Conservation (phyloP, 2,113 vertebrate genomes). For the Gobiocypris rarus region DNA sequence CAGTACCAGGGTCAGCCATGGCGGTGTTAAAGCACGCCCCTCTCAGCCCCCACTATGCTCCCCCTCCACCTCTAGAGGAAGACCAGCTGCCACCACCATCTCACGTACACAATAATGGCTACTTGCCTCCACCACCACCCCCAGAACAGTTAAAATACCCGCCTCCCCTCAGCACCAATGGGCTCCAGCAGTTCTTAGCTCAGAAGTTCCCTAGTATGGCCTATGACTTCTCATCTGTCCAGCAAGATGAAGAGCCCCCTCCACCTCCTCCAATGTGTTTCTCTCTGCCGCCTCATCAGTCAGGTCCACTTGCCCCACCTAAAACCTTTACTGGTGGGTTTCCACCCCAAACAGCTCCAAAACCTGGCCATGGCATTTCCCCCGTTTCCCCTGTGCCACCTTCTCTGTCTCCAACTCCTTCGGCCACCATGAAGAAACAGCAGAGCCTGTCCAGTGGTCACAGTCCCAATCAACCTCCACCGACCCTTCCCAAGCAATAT, state of each 20-base stretch:
- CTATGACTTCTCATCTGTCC: constrained; percentile 66
- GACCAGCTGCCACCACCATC: constrained; percentile 57
- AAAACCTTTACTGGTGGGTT: constrained; percentile 79
- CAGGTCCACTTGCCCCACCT: constrained; percentile 78
- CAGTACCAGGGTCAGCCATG: constrained; percentile 81
- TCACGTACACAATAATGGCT: constrained; percentile 63
- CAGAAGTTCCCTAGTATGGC: constrained; percentile 86
- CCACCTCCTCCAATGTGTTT: constrained; percentile 63
- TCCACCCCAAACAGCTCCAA: constrained; percentile 75
- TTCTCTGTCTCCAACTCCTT: constrained; percentile 64
- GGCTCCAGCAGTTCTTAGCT: constrained; percentile 76
- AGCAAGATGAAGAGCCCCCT: constrained; percentile 57
- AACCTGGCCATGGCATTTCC: constrained; percentile 66
- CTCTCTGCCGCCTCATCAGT: constrained; percentile 63
- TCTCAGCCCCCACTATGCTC: constrained; percentile 74
- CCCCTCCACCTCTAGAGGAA: constrained; percentile 71
- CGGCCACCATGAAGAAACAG: constrained; percentile 79
- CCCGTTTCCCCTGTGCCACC: constrained; percentile 68
- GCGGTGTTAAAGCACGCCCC: constrained; percentile 80
- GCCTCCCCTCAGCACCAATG: constrained; percentile 65
- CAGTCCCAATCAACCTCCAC: constrained; percentile 79
- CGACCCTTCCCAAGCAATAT: constrained; percentile 90
- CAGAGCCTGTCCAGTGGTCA: constrained; percentile 80
- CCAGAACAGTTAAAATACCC: constrained; percentile 52
- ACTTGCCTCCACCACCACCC: constrained; percentile 64